A percentile compares a stretch with the other conserved stretches of the same genome.
Conservation (phyloP, 2,113 vertebrate species). For the Eubucco bourcierii region DNA sequence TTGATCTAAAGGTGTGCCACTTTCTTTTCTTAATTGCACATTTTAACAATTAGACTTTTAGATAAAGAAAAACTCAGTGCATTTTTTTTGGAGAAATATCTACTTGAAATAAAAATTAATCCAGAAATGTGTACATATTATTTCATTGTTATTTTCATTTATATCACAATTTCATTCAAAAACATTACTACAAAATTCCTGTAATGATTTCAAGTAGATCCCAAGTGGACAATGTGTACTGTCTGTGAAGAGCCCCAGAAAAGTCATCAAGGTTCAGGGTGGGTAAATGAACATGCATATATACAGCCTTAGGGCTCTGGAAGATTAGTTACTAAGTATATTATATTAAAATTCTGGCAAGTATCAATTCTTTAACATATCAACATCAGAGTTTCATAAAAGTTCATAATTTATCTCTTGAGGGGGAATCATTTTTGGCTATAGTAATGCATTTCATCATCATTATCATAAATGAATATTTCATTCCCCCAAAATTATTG, state of each 20-base stretch:
- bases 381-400: slow-evolving; percentile 8
- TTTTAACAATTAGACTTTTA: neutral
- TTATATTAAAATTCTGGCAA: neutral
- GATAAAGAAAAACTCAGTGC: neutral
- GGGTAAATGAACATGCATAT: neutral
- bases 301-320: neutral
- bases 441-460: neutral
- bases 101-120: neutral
- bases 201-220: neutral
- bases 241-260: neutral
- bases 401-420: slow-evolving; percentile 41
- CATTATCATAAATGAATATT: slow-evolving; percentile 50
- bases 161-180: neutral
- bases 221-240: neutral
- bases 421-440: slow-evolving; percentile 9
- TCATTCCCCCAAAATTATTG: neutral
- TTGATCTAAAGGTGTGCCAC: neutral
- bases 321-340: neutral
- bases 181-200: neutral
- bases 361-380: neutral
- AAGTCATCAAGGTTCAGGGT: neutral
- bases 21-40: neutral
- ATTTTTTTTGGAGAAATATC: neutral
- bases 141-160: neutral
- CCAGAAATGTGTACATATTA: neutral